Evolutionary conservation across 2,888 invertebrate species (phyloP).

Genomic region (Lithophane leautieri): DNA sequence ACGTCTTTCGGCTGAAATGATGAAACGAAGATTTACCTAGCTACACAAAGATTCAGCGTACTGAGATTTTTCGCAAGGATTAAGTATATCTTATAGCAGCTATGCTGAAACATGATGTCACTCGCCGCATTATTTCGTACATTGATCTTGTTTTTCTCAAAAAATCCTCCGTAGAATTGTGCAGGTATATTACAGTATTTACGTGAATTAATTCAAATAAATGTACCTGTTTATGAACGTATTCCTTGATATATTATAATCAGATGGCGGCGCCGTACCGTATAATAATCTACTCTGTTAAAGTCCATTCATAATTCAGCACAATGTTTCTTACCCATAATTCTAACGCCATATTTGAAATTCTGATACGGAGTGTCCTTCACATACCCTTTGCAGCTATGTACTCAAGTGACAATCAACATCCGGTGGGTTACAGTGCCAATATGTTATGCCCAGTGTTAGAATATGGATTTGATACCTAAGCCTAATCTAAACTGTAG

Average conservation of each 20-base stretch:
- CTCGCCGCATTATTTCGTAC: constrained; percentile 11
- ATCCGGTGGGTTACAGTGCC: constrained; percentile 76
- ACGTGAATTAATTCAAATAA: constrained; percentile 21
- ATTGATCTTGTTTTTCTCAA: constrained; percentile 18
- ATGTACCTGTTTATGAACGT: constrained; percentile 13
- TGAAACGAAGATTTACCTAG: too few relatives aligned
- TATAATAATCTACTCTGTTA: constrained; percentile 34
- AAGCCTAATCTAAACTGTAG: constrained; percentile 41
- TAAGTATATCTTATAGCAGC: neutral
- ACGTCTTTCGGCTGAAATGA: too few relatives aligned
- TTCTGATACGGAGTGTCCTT: constrained; percentile 85
- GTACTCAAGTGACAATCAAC: constrained; percentile 74
- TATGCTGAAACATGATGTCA: constrained; percentile 24
- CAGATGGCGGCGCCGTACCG: constrained; percentile 13
- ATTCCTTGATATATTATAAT: constrained; percentile 29
- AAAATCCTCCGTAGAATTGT: constrained; percentile 6
- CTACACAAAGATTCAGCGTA: neutral
- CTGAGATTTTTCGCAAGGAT: neutral
- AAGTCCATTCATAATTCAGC: constrained; percentile 50
- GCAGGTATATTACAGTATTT: neutral
- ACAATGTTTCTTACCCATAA: constrained; percentile 40
- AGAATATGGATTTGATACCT: constrained; percentile 38
- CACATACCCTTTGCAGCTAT: constrained; percentile 78
- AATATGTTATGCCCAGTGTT: constrained; percentile 48
- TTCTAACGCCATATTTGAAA: constrained; percentile 68